Percentiles rank a stretch among this genome's conserved stretches.
phyloP scores from a whole-genome alignment of 2,888 invertebrate species.

The Notocelia uddmanniana region DNA sequence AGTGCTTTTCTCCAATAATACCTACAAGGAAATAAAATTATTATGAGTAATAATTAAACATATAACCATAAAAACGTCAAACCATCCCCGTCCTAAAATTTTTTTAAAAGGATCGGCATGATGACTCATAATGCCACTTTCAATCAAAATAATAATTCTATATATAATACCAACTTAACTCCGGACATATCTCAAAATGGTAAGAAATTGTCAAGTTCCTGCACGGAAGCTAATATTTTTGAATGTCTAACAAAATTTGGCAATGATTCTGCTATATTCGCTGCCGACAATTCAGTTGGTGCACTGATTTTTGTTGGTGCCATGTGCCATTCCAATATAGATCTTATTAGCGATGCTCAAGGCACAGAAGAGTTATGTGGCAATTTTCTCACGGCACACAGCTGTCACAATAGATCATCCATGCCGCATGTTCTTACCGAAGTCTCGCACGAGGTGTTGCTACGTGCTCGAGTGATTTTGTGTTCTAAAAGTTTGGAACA shows the following conservation, averaged over 20 bases:
- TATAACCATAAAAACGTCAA: too few species aligned
- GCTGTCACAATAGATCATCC: constrained; percentile 46
- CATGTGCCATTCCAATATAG: constrained; percentile 9
- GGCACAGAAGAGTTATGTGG: constrained; percentile 22
- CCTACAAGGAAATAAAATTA: too few species aligned
- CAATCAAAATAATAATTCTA: too few species aligned
- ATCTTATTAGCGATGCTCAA: constrained; percentile 28
- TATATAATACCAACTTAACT: background rate
- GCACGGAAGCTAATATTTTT: constrained; percentile 33
- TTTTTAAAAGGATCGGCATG: too few species aligned
- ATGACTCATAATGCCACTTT: too few species aligned
- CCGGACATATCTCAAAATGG: background rate
- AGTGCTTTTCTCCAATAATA: too few species aligned
- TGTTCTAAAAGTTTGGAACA: constrained; percentile 54
- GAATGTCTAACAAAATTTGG: constrained; percentile 40
- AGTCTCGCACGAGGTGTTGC: constrained; percentile 58
- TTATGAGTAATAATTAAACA: too few species aligned
- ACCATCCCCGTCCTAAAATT: too few species aligned
- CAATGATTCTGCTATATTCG: constrained; percentile 44
- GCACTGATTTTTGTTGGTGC: constrained; percentile 25
- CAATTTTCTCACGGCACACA: constrained; percentile 38
- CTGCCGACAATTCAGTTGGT: constrained; percentile 29
- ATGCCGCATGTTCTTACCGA: constrained; percentile 49
- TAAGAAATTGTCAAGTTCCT: constrained; percentile 16
- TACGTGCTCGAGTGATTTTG: constrained; percentile 71